Conservation (phyloP, 1,140 invertebrate species). For the Zaprionus camerounensis region DNA sequence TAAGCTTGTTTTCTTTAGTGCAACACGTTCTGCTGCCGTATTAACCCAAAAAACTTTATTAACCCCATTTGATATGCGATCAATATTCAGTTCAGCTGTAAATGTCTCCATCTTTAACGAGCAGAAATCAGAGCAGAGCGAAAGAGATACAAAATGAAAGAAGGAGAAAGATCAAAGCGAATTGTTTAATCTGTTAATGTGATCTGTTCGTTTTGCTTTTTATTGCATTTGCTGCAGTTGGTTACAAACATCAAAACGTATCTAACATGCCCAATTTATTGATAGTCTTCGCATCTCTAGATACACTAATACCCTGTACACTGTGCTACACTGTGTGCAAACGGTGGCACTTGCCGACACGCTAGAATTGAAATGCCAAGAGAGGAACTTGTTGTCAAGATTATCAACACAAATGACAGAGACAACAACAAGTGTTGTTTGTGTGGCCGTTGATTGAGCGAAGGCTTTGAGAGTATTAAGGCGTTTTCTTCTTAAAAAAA, state of each 20-base stretch:
- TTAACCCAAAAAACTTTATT: conserved; percentile 21
- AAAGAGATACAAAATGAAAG: background rate
- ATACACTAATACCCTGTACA: conserved; percentile 6
- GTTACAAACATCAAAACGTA: conserved; percentile 20
- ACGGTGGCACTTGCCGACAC: conserved; percentile 36
- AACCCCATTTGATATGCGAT: conserved; percentile 18
- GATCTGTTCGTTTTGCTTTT: conserved; percentile 14
- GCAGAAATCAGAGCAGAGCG: background rate
- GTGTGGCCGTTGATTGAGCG: conserved; percentile 65
- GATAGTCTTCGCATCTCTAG: background rate
- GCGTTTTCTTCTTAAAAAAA: conserved; percentile 41
- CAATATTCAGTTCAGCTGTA: background rate
- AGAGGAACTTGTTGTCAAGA: conserved; percentile 35
- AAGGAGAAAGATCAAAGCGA: conserved; percentile 38
- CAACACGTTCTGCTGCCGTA: conserved; percentile 14
- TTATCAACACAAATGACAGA: conserved; percentile 44
- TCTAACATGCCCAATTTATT: conserved; percentile 28
- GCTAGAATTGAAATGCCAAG: conserved; percentile 63
- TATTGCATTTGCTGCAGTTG: conserved; percentile 4
- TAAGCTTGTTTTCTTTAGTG: background rate
- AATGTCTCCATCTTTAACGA: conserved; percentile 44
- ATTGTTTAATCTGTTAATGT: conserved; percentile 43
- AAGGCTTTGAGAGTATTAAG: conserved; percentile 17
- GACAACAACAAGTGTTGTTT: conserved; percentile 46
- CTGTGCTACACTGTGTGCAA: background rate